Conservation (phyloP, 2,888 invertebrate species). For the Metallyticus violacea region DNA sequence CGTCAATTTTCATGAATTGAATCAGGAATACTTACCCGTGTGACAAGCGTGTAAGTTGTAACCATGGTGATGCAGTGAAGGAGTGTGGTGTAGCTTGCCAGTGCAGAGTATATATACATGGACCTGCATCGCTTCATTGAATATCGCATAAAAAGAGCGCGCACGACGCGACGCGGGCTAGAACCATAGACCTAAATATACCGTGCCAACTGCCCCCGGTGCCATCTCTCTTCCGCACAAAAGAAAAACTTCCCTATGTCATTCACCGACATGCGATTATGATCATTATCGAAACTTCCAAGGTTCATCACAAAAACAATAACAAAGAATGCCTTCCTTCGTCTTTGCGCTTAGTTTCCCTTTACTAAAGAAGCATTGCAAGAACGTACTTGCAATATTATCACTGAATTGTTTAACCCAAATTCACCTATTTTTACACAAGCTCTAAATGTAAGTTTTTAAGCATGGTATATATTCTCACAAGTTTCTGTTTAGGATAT, state of each 20-base stretch:
- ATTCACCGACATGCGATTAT: not conserved
- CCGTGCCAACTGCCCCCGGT: not conserved
- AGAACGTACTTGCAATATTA: too few relatives aligned
- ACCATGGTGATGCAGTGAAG: not conserved
- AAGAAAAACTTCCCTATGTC: not conserved
- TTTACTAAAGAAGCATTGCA: too few relatives aligned
- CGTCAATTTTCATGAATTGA: too few relatives aligned
- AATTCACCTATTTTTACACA: too few relatives aligned
- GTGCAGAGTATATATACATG: not conserved
- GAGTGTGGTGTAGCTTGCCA: not conserved
- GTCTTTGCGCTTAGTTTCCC: too few relatives aligned
- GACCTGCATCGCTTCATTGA: not conserved
- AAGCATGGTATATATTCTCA: too few relatives aligned
- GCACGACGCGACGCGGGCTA: not conserved
- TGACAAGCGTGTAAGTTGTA: not conserved
- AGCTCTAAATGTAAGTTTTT: too few relatives aligned
- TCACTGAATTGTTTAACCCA: too few relatives aligned
- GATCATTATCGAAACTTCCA: not conserved
- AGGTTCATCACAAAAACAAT: not conserved
- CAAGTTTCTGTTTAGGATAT: too few relatives aligned
- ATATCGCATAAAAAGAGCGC: not conserved
- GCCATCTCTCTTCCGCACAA: not conserved
- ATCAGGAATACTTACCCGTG: not conserved
- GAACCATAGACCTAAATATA: constrained; percentile 10
- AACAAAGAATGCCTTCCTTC: not conserved